Conservation (phyloP, 2,888 invertebrate genomes). For the Drosophila tanythrix region DNA sequence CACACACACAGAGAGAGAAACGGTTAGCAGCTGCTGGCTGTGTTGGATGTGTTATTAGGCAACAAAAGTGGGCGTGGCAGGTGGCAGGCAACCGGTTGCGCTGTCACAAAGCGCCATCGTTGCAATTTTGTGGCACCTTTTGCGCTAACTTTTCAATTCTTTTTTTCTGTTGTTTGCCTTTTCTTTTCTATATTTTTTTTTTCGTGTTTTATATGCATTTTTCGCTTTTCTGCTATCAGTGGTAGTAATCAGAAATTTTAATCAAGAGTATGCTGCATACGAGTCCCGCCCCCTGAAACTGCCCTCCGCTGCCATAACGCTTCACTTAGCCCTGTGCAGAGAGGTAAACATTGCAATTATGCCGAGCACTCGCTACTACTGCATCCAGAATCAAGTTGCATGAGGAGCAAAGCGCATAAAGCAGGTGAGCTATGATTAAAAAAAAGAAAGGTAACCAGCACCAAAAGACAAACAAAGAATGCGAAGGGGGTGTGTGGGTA, state of each 20-base stretch:
- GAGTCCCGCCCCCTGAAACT: conserved; percentile 16
- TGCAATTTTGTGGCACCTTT: conserved; percentile 78
- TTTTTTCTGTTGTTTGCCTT: conserved; percentile 5
- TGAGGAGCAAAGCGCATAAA: conserved; percentile 57
- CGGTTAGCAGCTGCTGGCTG: conserved; percentile 49
- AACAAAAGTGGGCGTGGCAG: conserved; percentile 31
- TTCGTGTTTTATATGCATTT: conserved; percentile 63
- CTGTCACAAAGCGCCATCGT: conserved; percentile 75
- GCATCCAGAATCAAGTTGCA: conserved; percentile 40
- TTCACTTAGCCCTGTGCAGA: conserved; percentile 70
- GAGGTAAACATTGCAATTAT: conserved; percentile 78
- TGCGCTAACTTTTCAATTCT: conserved; percentile 34
- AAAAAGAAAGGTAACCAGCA: background rate
- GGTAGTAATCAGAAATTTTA: conserved; percentile 79
- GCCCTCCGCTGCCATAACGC: conserved; percentile 65
- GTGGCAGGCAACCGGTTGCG: conserved; percentile 22
- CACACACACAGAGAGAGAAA: conserved; percentile 3
- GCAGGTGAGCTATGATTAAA: conserved; percentile 69
- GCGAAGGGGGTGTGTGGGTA: rapidly evolving
- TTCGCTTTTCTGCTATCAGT: conserved; percentile 65
- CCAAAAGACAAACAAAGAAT: conserved; percentile 16
- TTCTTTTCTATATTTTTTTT: conserved; percentile 39
- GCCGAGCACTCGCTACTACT: conserved; percentile 50
- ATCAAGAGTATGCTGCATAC: conserved; percentile 65
- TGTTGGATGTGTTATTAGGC: conserved; percentile 72